phyloP scores from a whole-genome alignment of 1,140 invertebrate genomes.

The Magallana angulata region DNA sequence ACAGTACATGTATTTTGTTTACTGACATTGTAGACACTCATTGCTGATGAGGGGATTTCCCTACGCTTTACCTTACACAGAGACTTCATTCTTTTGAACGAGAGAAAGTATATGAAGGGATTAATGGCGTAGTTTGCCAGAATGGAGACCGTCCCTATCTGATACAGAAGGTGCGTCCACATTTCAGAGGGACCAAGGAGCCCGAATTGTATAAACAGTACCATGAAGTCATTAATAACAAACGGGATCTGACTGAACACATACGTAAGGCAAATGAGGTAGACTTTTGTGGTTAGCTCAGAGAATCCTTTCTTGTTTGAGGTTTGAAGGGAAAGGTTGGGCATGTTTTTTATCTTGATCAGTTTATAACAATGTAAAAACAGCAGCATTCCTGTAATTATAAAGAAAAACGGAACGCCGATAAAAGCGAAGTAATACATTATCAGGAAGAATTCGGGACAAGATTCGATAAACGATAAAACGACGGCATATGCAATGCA shows the following conservation, averaged over 20 bases:
- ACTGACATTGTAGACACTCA: too few species aligned
- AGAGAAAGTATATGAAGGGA: not conserved
- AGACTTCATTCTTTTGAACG: not conserved
- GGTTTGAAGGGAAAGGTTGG: not conserved
- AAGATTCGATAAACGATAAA: not conserved
- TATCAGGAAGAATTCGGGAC: not conserved
- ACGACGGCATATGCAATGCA: not conserved
- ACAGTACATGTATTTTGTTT: too few species aligned
- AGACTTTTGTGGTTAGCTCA: not conserved
- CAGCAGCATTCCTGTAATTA: not conserved
- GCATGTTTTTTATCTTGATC: not conserved
- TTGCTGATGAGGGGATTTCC: not conserved
- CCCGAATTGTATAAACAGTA: not conserved
- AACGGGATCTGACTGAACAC: not conserved
- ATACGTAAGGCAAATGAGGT: constrained; percentile 9
- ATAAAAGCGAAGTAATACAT: constrained; percentile 17
- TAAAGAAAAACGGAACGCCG: not conserved
- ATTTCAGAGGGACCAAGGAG: not conserved
- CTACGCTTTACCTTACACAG: not conserved
- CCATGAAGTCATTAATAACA: not conserved
- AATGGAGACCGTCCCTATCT: not conserved
- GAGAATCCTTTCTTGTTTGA: not conserved
- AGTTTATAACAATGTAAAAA: constrained; percentile 14
- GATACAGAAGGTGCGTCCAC: not conserved
- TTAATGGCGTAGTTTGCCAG: not conserved